Evolutionary conservation across 2,888 invertebrate genomes (phyloP).

Genomic region (Lapara coniferarum): DNA sequence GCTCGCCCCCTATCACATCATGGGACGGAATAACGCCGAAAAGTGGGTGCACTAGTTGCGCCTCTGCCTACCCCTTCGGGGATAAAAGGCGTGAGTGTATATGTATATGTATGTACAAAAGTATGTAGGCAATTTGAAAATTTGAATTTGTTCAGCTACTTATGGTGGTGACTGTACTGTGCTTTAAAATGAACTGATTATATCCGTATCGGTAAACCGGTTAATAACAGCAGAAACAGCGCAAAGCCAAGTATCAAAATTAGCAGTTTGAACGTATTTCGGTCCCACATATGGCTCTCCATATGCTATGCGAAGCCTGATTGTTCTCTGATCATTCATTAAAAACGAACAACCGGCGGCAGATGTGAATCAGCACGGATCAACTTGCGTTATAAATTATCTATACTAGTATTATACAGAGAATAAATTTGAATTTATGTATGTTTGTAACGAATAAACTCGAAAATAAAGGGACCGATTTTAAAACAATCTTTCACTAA

Average conservation of each 20-base stretch:
- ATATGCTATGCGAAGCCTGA: conserved; percentile 14
- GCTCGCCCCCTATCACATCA: background rate
- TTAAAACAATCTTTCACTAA: too few relatives aligned
- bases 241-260: background rate
- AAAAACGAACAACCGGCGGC: background rate
- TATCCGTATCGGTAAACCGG: too few relatives aligned
- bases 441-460: too few relatives aligned
- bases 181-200: too few relatives aligned
- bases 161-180: too few relatives aligned
- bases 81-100: background rate
- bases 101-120: too few relatives aligned
- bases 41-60: background rate
- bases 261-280: background rate
- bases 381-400: background rate
- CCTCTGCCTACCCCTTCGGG: background rate
- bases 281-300: conserved; percentile 1
- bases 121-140: too few relatives aligned
- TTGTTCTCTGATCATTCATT: background rate
- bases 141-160: too few relatives aligned
- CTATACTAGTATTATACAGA: too few relatives aligned
- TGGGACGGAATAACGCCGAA: background rate
- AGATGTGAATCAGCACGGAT: background rate
- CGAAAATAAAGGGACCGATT: too few relatives aligned
- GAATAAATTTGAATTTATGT: too few relatives aligned
- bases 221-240: too few relatives aligned